These are phyloP conservation scores for Xenopus tropicalis DNA, from an alignment of 2,113 vertebrate genomes.

Conservation along the genomic window DNA sequence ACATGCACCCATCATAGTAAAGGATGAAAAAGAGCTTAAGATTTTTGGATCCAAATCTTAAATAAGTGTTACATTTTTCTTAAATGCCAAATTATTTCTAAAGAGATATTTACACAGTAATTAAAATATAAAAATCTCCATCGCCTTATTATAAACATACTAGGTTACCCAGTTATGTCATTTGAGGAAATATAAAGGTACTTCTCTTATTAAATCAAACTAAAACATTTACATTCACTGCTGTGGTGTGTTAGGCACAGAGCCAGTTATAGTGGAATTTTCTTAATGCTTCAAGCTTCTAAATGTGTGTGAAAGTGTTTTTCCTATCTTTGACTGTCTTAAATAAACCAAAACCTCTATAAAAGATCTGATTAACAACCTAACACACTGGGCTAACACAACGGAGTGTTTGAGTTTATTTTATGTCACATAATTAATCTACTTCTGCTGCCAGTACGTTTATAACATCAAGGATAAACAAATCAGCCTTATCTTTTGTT, in stretches of 20 bases:
- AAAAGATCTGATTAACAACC: conserved; percentile 49
- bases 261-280: conserved; percentile 47
- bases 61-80: too few species aligned
- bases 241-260: conserved; percentile 32
- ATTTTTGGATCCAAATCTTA: too few species aligned
- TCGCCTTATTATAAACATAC: conserved; percentile 7
- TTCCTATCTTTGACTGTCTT: conserved; percentile 41
- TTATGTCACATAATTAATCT: conserved; percentile 59
- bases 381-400: conserved; percentile 56
- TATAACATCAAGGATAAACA: conserved; percentile 64
- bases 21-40: too few species aligned
- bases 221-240: conserved; percentile 5
- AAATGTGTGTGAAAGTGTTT: conserved; percentile 31
- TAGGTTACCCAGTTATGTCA: conserved; percentile 22
- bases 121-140: not conserved
- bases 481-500: conserved; percentile 56
- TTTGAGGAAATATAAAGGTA: conserved; percentile 15
- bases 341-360: conserved; percentile 52
- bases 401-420: conserved; percentile 49
- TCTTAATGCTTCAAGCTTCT: conserved; percentile 42
- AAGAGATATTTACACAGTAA: conserved; percentile 9
- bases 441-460: conserved; percentile 55
- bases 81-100: not conserved
- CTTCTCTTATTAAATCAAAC: conserved; percentile 8
- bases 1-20: too few species aligned